Base-by-base conservation (phyloP, 1,140 invertebrate genomes). In the Drosophila ironensis region DNA sequence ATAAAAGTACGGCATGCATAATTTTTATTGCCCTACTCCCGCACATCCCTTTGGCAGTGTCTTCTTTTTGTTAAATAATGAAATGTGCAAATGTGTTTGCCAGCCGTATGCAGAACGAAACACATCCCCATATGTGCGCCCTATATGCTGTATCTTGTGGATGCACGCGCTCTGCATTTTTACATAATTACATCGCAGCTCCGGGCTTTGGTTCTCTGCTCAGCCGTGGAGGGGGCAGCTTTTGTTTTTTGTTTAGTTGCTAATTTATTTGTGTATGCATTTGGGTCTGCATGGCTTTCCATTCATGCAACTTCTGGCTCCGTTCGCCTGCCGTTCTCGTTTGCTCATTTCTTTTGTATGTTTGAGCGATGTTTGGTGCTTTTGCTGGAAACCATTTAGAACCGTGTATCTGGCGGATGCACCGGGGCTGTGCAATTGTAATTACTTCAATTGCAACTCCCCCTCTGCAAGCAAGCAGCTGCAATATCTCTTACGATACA, bases 211-310 rank as follows among this genome's bases (percentile, higher is more conserved):
- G 12, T 14, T 37, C 46, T 19, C 30, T 6, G 4, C 12, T n/a
- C n/a, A n/a, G n/a, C n/a, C n/a, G n/a, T n/a, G n/a, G n/a, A 35
- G 30, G 2, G 14, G 12, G 9, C 17, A 0, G 54, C 14, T 16
- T 75, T 75, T 74, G 70, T 84, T 84, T 84, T 84, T 84, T 86
- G 69, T 82, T 82, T 86, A 74, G 78, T 86, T 84, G 80, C 80
- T 84, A 84, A 84, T 84, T 84, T 84, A 84, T 84, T 84, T 84
- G 80, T 74, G 56, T 86, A 84, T 72, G 74, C 60, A 66, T 84
- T 77, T 84, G 69, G 64, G 63, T 66, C 57, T 54, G 4, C 46
- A 35, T 22, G 46, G 46, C 56, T 59, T 67, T 64, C 46, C 64
- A 81, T 73, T 81, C 75, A 80, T 63, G 56, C 75, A 63, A 40